Base-by-base conservation (phyloP, 2,113 vertebrate genomes). In the Chionomys nivalis region DNA sequence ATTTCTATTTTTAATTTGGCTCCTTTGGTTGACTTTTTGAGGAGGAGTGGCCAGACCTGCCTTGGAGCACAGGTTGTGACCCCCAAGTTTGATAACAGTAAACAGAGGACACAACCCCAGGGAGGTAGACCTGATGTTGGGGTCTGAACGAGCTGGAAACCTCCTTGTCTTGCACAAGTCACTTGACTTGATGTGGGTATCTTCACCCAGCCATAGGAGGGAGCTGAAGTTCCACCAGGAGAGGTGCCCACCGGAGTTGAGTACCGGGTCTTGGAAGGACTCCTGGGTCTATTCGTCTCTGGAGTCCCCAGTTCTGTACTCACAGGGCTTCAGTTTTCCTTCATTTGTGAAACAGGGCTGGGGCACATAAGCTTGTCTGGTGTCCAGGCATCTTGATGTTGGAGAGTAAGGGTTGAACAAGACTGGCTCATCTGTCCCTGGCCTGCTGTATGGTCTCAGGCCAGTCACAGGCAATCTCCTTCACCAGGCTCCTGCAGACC, bases 191-290 rank as follows among this genome's bases (percentile, higher is more conserved):
- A 66, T 75, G 4, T 1, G 2, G 24, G 26, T 6, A 5, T 2
- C 0, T 0, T 13, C 26, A 23, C 58, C 31, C 24, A 12, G 6
- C 7, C 5, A 31, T 1, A 42, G 52, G 23, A 70, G 36, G 44
- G n/a, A n/a, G 19, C 63, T 26, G 52, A 77, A 33, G 23, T n/a
- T 33, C 36, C 14, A 4, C 1, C 12, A 70, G 42, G 75, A 36
- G 44, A 58, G 39, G 47, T 7, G 10, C 39, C 39, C 11, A 31
- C 7, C 5, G 52, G 26, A 39, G 33, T 33, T 42, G 52, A 77
- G 58, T 26, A 73, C 75, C 28, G 6, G 44, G 28, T 75, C 76
- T 75, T 65, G 79, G 95, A 55, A 52, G 31, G 12, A 61, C 42
- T 11, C 26, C 68, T 47, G 39, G 33, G 66, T 89, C 63, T 68